A percentile compares a stretch with the other conserved stretches of the same genome.
phyloP scores from a whole-genome alignment of 2,113 vertebrate species.

The Girardinichthys multiradiatus region DNA sequence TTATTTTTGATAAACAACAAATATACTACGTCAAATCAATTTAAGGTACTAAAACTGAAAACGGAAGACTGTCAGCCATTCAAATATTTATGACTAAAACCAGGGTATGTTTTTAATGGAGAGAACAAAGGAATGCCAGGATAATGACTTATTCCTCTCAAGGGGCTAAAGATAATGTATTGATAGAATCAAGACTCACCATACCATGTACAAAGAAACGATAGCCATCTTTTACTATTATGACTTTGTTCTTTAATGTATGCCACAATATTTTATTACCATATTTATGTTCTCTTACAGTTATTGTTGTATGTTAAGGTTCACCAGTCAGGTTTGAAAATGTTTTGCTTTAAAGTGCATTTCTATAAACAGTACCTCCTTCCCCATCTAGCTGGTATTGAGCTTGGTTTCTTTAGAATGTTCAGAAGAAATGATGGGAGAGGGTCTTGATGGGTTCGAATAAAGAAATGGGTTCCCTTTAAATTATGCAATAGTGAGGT shows the following conservation, averaged over 20 bases:
- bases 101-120: not conserved
- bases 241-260: slow-evolving; percentile 11
- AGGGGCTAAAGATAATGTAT: slow-evolving; percentile 42
- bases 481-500: slow-evolving; percentile 71
- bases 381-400: slow-evolving; percentile 1
- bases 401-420: slow-evolving; percentile 29
- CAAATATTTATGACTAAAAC: not conserved
- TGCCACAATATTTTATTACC: slow-evolving; percentile 19
- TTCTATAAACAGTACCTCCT: not conserved
- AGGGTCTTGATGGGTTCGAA: slow-evolving; percentile 35
- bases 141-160: slow-evolving; percentile 42
- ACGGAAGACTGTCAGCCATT: not conserved
- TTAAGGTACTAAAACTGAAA: not conserved
- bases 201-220: slow-evolving; percentile 17
- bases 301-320: not conserved
- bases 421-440: slow-evolving; percentile 27
- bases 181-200: slow-evolving; percentile 47
- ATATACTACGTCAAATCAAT: not conserved
- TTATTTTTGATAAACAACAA: not conserved
- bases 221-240: slow-evolving; percentile 23
- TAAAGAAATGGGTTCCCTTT: slow-evolving; percentile 60
- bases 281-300: slow-evolving; percentile 19
- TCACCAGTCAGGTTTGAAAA: not conserved
- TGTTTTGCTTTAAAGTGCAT: slow-evolving; percentile 1
- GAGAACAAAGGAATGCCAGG: slow-evolving; percentile 39